A percentile compares a stretch with the other conserved stretches of the same genome.
phyloP scores from a whole-genome alignment of 2,113 vertebrate genomes.

The Uropsilus gracilis region DNA sequence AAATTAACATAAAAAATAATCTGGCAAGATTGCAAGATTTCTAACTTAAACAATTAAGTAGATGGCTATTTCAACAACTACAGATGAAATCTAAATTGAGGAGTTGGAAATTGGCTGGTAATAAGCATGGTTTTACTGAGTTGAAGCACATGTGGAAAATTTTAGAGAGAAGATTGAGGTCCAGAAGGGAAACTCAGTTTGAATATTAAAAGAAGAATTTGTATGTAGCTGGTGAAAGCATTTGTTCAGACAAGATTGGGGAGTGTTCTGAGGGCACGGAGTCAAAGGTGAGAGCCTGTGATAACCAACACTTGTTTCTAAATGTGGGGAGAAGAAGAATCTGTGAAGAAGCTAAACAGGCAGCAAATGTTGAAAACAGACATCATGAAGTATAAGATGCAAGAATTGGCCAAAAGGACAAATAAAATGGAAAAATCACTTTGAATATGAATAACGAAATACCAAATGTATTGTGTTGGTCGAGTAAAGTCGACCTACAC shows the following conservation, averaged over 20 bases:
- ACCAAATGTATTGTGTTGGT: background rate
- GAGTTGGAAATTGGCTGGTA: background rate
- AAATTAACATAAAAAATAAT: background rate
- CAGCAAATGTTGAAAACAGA: background rate
- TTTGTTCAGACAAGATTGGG: background rate
- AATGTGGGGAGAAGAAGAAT: background rate
- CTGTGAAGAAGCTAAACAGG: background rate
- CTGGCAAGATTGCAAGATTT: background rate
- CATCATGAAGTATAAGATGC: background rate
- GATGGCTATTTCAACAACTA: background rate
- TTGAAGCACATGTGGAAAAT: background rate
- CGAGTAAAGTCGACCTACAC: background rate
- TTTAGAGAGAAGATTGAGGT: background rate
- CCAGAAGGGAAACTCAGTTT: background rate
- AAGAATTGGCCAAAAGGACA: background rate
- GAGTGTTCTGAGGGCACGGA: background rate
- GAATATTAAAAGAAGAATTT: background rate
- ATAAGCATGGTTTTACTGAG: background rate
- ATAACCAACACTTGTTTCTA: background rate
- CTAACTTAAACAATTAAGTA: background rate
- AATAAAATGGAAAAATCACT: background rate
- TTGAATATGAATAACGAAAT: background rate
- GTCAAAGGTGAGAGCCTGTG: background rate
- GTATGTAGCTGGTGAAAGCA: background rate
- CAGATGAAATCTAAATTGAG: background rate